These are phyloP conservation scores for Yoshiicerus persimilis DNA, from an alignment of 1,140 invertebrate genomes.

Conservation along the genomic window DNA sequence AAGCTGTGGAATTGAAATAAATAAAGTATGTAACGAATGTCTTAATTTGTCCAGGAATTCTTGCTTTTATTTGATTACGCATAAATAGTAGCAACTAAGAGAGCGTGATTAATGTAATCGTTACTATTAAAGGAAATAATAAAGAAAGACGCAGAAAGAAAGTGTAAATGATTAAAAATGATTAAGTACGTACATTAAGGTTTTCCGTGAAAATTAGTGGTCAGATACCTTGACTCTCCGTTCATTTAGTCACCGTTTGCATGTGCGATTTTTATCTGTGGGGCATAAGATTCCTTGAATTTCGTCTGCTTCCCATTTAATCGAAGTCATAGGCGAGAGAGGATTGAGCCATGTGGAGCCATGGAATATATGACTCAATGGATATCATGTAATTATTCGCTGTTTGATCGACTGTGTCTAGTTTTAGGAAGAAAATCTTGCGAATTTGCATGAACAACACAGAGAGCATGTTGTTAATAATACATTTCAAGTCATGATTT, in stretches of 20 bases:
- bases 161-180: conserved; percentile 10
- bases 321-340: conserved; percentile 8
- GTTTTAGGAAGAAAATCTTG: conserved; percentile 14
- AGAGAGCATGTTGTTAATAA: conserved; percentile 2
- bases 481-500: conserved; percentile 17
- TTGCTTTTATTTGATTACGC: not conserved
- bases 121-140: not conserved
- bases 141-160: not conserved
- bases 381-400: conserved; percentile 17
- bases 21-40: not conserved
- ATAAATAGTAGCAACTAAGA: not conserved
- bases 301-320: conserved; percentile 22
- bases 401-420: conserved; percentile 4
- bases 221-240: not conserved
- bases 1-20: too few relatives aligned
- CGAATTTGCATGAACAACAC: not conserved
- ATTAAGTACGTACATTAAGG: not conserved
- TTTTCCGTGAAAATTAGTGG: conserved; percentile 14
- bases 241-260: conserved; percentile 19
- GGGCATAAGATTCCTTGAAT: conserved; percentile 12
- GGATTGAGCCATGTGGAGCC: conserved; percentile 13
- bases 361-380: not conserved
- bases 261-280: conserved; percentile 8
- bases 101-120: not conserved
- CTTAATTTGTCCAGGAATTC: not conserved